phyloP scores from a whole-genome alignment of 2,113 vertebrate species.

The Chinchilla lanigera region DNA sequence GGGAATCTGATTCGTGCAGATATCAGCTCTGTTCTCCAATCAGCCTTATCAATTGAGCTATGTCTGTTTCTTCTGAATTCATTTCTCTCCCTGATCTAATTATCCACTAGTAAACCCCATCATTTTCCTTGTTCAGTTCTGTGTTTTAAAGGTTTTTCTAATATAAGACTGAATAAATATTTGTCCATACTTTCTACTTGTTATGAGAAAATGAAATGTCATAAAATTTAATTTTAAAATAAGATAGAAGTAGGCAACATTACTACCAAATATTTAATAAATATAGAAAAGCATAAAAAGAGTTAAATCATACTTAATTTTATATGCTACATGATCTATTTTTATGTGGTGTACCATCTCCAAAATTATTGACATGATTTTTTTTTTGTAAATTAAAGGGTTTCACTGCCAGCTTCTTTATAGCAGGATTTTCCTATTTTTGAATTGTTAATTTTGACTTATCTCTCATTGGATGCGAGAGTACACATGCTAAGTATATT shows the following conservation, averaged over 20 bases:
- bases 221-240: constrained; percentile 13
- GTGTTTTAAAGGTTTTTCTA: background rate
- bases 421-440: background rate
- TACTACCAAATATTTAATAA: constrained; percentile 4
- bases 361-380: background rate
- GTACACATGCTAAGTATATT: background rate
- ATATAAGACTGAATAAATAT: background rate
- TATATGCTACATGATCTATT: background rate
- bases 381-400: background rate
- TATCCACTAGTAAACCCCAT: background rate
- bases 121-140: background rate
- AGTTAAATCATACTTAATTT: constrained; percentile 46
- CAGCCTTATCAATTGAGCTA: background rate
- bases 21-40: background rate
- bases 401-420: background rate
- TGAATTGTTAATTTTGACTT: background rate
- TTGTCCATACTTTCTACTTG: background rate
- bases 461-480: background rate
- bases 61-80: background rate
- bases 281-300: constrained; percentile 1
- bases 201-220: background rate
- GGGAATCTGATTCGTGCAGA: background rate
- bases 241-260: background rate
- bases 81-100: background rate
- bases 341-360: background rate